A percentile compares a stretch with the other conserved stretches of the same genome.
These are phyloP conservation scores for Anableps anableps DNA, from an alignment of 2,797 vertebrate species.

Conservation along the genomic window DNA sequence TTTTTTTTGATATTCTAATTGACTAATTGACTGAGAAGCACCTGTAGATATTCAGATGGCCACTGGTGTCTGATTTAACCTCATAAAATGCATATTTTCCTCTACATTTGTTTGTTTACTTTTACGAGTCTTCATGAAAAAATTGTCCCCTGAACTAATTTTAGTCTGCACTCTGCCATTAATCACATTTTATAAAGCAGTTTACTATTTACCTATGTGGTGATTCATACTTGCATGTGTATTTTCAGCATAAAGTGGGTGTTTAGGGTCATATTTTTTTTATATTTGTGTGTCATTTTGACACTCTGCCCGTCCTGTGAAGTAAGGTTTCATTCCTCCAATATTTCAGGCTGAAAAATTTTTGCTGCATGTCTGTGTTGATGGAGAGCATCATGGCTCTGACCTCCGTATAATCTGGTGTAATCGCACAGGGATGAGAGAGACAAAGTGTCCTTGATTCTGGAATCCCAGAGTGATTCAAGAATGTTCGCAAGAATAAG, in stretches of 20 bases:
- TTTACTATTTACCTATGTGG: not conserved
- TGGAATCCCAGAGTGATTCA: not conserved
- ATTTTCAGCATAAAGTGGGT: not conserved
- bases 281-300: no score
- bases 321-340: not conserved
- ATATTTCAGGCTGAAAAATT: not conserved
- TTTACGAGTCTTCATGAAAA: not conserved
- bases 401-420: not conserved
- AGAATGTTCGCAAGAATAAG: not conserved
- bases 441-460: not conserved
- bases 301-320: not conserved
- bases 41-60: not conserved
- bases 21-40: not conserved
- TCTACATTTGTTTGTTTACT: not conserved
- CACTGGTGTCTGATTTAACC: not conserved
- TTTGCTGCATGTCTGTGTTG: not conserved
- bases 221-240: not conserved
- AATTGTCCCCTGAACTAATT: not conserved
- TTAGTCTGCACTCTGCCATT: not conserved
- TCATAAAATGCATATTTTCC: not conserved
- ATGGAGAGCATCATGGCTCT: not conserved
- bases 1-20: not conserved
- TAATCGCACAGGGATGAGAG: not conserved
- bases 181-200: not conserved
- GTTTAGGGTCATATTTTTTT: not conserved